These are phyloP conservation scores for Nycteola revayana DNA, from an alignment of 2,888 invertebrate genomes.

Conservation along the genomic window DNA sequence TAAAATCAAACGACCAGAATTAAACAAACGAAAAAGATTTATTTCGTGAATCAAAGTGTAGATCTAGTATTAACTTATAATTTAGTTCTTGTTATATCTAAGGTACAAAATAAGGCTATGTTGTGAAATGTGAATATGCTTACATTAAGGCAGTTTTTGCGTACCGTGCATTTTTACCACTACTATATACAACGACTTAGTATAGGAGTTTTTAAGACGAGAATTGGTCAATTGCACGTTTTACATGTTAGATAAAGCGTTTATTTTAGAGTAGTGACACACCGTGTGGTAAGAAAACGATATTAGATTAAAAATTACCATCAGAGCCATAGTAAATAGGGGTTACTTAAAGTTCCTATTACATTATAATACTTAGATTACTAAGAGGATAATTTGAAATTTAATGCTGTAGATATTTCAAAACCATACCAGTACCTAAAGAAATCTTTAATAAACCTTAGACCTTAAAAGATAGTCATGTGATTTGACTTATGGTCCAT, in stretches of 20 bases:
- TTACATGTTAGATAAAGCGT: slow-evolving; percentile 58
- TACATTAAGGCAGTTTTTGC: slow-evolving; percentile 74
- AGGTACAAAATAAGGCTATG: slow-evolving; percentile 79
- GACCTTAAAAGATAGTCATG: no score
- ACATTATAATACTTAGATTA: no score
- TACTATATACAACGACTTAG: slow-evolving; percentile 57
- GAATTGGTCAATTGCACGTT: slow-evolving; percentile 67
- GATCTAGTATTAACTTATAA: slow-evolving; percentile 38
- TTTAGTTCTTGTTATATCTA: slow-evolving; percentile 44
- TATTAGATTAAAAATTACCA: no score
- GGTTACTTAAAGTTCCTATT: no score
- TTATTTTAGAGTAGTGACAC: slow-evolving; percentile 28
- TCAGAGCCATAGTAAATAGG: no score
- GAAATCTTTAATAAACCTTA: no score
- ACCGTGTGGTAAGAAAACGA: neutral
- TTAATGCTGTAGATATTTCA: no score
- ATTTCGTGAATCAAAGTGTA: slow-evolving; percentile 55
- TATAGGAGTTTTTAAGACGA: slow-evolving; percentile 46
- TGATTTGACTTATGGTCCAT: no score
- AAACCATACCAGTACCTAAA: no score
- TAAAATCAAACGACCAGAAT: neutral
- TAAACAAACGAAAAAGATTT: slow-evolving; percentile 43
- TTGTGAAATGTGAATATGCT: slow-evolving; percentile 75
- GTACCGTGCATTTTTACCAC: slow-evolving; percentile 63
- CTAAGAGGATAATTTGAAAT: no score